These are phyloP conservation scores for Pelosia muscerda DNA, from an alignment of 2,888 invertebrate species.

Conservation along the genomic window DNA sequence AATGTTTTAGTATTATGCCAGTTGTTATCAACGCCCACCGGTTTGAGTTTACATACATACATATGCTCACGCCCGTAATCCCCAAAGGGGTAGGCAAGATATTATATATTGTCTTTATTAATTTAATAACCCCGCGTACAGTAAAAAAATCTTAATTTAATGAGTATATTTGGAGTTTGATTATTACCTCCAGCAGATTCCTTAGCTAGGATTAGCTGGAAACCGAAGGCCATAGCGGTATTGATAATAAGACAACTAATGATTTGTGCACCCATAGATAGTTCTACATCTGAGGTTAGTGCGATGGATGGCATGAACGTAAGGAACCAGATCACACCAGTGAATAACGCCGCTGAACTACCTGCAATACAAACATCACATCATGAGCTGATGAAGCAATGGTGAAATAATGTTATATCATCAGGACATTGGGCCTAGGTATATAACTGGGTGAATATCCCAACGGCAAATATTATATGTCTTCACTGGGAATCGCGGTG, in stretches of 20 bases:
- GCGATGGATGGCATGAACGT: conserved; percentile 91
- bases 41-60: no score
- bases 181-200: conserved; percentile 89
- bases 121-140: neutral
- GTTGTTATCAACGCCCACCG: neutral
- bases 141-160: neutral
- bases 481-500: no score
- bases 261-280: conserved; percentile 74
- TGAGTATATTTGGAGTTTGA: neutral
- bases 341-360: conserved; percentile 92
- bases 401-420: no score
- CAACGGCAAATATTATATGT: no score
- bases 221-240: conserved; percentile 93
- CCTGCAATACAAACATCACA: conserved; percentile 80
- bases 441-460: no score
- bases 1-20: neutral
- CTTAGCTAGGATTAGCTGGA: conserved; percentile 90
- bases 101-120: no score
- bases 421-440: no score
- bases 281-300: conserved; percentile 83
- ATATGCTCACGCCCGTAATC: no score
- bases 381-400: neutral
- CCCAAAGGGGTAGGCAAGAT: no score
- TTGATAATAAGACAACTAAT: conserved; percentile 90
- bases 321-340: conserved; percentile 92